Base-by-base conservation (phyloP, 2,888 invertebrate species). In the Griposia aprilina region DNA sequence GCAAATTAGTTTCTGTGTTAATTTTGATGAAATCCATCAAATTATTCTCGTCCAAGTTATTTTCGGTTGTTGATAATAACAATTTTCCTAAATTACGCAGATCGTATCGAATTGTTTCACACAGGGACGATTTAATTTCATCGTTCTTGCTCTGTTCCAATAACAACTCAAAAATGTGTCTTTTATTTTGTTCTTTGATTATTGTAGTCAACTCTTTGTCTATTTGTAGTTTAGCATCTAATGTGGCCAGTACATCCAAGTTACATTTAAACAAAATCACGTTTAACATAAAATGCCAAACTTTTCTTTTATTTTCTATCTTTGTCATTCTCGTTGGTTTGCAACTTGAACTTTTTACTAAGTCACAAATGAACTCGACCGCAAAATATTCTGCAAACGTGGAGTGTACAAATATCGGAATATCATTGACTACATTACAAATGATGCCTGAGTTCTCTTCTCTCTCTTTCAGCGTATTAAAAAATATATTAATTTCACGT, bases 41-140 rank as follows among this genome's bases (percentile, higher is more conserved):
- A 26, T 65, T 66, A 23, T 36, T 23, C 17, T 50, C 26, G 23
- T 48, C 1, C 4, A 77, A 11, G 23, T 66, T 59, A 11, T 59
- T 26, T 17, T 48, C 65, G 5, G 2, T 55, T 41, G 77, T 57
- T 23, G 65, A 41, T 13, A 50, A 6, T 41, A 77, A 59, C 17
- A 77, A 41, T 7, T 26, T 2, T n/a, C 23, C 78, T 60, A 77
- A 50, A 41, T 48, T 66, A 26, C 50, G 57, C 2, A 78, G 57
- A 23, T 52, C 30, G 7, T 66, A 20, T 41, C 66, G 59, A 30
- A 78, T n/a, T 4, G 67, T 78, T 26, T 78, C 78, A 45, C 50
- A 60, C 17, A 78, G 41, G 26, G 78, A 67, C 8, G 78, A 78
- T 41, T 67, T 78, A 8, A 78, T 59, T 76, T 75, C 30, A 26